Percentiles rank a stretch among this genome's conserved stretches.
Conservation (phyloP, 64 coral and sea anemone genomes). For the Stichodactyla helianthus region DNA sequence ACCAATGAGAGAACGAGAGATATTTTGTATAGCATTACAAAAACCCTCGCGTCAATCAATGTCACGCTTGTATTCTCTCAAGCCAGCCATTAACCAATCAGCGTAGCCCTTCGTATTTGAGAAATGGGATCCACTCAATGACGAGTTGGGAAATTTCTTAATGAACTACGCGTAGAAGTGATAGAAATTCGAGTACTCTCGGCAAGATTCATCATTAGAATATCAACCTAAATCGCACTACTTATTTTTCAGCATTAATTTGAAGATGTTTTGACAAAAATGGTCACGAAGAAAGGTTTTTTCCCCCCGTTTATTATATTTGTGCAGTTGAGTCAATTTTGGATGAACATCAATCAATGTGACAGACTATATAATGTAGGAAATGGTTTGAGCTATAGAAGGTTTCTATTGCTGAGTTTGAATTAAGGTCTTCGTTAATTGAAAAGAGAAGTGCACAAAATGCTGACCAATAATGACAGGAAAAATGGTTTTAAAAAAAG, state of each 20-base stretch:
- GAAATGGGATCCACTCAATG: background rate
- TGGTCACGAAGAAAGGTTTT: background rate
- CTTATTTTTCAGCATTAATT: background rate
- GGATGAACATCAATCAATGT: background rate
- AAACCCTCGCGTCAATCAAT: background rate
- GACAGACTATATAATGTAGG: background rate
- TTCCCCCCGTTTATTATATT: background rate
- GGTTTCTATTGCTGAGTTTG: background rate
- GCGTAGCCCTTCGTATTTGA: background rate
- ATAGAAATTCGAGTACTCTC: background rate
- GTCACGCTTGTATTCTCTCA: background rate
- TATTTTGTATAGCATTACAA: no score
- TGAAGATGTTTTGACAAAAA: background rate
- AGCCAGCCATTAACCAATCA: background rate
- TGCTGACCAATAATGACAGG: no score
- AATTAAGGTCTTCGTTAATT: background rate
- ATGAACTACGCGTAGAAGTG: background rate
- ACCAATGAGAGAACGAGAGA: no score
- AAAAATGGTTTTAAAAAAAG: no score
- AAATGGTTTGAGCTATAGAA: background rate
- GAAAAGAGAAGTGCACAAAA: background rate
- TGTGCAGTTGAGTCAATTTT: constrained; percentile 18
- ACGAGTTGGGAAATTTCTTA: background rate
- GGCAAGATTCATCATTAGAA: background rate
- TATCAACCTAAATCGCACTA: background rate